Percentiles rank a stretch among this genome's conserved stretches.
phyloP scores from a whole-genome alignment of 2,797 vertebrate genomes.

The Hemibagrus guttatus region DNA sequence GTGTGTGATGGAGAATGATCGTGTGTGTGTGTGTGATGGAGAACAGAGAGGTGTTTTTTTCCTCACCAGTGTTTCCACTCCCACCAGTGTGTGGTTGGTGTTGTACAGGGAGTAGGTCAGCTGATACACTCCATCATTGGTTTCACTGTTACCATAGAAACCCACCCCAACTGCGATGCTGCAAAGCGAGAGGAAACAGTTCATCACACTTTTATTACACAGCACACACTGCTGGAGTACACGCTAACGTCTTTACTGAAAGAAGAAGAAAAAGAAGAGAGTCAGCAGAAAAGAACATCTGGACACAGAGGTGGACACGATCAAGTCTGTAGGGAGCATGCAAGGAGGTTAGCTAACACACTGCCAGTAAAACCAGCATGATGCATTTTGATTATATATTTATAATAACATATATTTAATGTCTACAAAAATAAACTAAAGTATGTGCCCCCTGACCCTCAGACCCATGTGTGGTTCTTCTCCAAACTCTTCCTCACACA shows the following conservation, averaged over 20 bases:
- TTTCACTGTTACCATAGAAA: constrained; percentile 98
- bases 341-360: too few relatives aligned
- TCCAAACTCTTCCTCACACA: not conserved
- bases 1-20: not conserved
- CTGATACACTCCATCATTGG: constrained; percentile 91
- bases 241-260: not conserved
- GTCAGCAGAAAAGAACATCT: not conserved
- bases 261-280: not conserved
- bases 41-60: not conserved
- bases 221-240: not conserved
- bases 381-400: too few relatives aligned
- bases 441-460: too few relatives aligned
- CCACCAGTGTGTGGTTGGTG: constrained; percentile 88
- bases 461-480: not conserved
- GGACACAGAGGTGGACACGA: too few relatives aligned
- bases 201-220: too few relatives aligned
- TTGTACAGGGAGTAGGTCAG: constrained; percentile 92
- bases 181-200: constrained; percentile 42
- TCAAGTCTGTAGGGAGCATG: not conserved
- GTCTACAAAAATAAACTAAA: too few relatives aligned
- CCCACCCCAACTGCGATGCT: constrained; percentile 89
- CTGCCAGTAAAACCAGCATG: too few relatives aligned
- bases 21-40: not conserved
- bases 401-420: too few relatives aligned
- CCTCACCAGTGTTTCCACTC: constrained; percentile 88